Evolutionary conservation across 1,140 invertebrate species (phyloP), one percentile per base, ranked within the genome.

Genomic region (Hyles vespertilio): DNA sequence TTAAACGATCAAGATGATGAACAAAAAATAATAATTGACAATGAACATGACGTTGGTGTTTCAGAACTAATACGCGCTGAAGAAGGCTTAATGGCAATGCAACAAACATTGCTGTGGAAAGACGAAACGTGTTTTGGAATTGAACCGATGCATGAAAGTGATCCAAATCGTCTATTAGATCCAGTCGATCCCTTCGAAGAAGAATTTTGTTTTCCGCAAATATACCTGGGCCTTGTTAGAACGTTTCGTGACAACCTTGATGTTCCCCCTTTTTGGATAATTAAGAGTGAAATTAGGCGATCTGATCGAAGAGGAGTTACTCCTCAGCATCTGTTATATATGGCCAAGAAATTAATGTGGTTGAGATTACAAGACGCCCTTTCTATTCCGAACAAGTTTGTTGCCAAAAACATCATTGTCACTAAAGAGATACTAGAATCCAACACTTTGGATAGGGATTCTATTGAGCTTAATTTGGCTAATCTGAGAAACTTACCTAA

Each of bases 401-500:
- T 59, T 12, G 59, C 51, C 32, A 34, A 55, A 55, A 33, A 46
- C 32, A 47, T 34, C 32, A 51, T 22, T 33, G 56, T 64, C 32
- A 64, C 62, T 10, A 51, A 52, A 48, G 57, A 49, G 51, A 44
- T 51, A 47, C 58, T 63, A 51, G 11, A 53, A 55, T 56, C 59
- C 33, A 5, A 32, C 32, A 57, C 56, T 12, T 59, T 56, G 51
- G 40, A 51, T 53, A 45, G 59, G 45, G 57, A 48, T 47, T 63
- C 56, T 50, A 46, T 61, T 3, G 52, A 67, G 55, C 57, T 12
- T 32, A 56, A 56, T 46, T 45, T 65, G 11, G 65, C 72, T 33
- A 68, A 76, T 53, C 56, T 75, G n/a, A 63, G 67, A 44, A 62
- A 50, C 12, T 61, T 79, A 45, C 66, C 72, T 44, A 74, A 72